Conservation (phyloP, 1,140 invertebrate genomes). For the Penaeus vannamei region DNA sequence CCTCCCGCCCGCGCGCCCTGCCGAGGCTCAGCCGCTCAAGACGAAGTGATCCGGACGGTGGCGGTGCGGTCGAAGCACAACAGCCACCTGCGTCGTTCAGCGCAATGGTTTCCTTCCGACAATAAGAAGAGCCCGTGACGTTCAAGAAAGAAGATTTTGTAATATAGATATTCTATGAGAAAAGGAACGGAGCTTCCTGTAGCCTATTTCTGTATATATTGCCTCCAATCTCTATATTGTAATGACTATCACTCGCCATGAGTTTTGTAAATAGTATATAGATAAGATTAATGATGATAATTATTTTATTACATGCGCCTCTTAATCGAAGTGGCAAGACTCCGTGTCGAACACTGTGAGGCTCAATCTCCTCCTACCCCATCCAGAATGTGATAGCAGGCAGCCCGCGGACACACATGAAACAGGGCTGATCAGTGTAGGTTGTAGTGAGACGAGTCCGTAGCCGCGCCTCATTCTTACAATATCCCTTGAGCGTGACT, state of each 20-base stretch:
- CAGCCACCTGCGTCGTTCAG: neutral
- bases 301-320: constrained; percentile 62
- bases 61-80: constrained; percentile 34
- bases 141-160: neutral
- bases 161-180: constrained; percentile 23
- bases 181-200: constrained; percentile 9
- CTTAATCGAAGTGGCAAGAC: constrained; percentile 51
- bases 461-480: constrained; percentile 26
- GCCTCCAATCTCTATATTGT: constrained; percentile 53
- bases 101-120: constrained; percentile 24
- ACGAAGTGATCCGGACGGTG: constrained; percentile 26
- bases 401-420: constrained; percentile 12
- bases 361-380: constrained; percentile 59
- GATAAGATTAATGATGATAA: constrained; percentile 59
- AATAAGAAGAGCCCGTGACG: constrained; percentile 17
- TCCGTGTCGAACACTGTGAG: constrained; percentile 49
- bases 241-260: constrained; percentile 57
- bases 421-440: constrained; percentile 51
- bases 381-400: constrained; percentile 59
- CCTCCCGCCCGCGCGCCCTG: too few relatives aligned
- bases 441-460: constrained; percentile 46
- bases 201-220: constrained; percentile 58
- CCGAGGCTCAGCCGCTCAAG: neutral
- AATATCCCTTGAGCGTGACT: constrained; percentile 33
- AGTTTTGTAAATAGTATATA: constrained; percentile 59